Evolutionary conservation across 2,797 vertebrate species (phyloP).

Genomic region (Urosaurus nigricauda): DNA sequence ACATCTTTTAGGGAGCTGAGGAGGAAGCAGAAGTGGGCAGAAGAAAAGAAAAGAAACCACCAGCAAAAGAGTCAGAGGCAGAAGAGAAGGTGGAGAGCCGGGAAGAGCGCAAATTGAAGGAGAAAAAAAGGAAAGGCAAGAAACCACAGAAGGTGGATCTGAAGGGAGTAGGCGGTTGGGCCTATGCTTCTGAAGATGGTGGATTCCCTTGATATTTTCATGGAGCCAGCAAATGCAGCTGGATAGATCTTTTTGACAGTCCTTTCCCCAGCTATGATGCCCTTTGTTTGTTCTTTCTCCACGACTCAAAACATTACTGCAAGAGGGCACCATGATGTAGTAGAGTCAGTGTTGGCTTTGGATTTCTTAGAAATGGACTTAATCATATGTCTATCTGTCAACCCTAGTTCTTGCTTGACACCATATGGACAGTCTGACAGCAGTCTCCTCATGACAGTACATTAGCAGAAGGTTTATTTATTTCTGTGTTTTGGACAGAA

Average conservation of each 20-base stretch:
- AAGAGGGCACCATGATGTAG: neutral
- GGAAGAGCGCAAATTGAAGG: neutral
- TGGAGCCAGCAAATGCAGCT: neutral
- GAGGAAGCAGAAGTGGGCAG: neutral
- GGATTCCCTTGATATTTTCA: neutral
- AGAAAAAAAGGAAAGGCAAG: neutral
- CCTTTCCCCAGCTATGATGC: neutral
- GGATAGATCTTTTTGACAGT: neutral
- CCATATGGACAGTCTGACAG: neutral
- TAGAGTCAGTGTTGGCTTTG: too few species aligned
- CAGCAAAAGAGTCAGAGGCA: slow-evolving; percentile 8
- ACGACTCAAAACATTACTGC: neutral
- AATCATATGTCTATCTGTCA: neutral
- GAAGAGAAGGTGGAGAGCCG: neutral
- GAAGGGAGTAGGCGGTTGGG: neutral
- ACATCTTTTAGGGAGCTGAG: neutral
- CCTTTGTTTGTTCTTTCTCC: too few species aligned
- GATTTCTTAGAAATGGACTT: too few species aligned
- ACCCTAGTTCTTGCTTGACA: neutral
- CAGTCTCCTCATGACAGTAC: slow-evolving; percentile 1
- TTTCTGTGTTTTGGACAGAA: too few species aligned
- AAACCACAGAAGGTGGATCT: neutral
- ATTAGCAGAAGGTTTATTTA: too few species aligned
- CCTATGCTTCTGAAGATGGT: neutral
- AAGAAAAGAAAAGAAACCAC: neutral